phyloP scores from a whole-genome alignment of 2,888 invertebrate genomes.

The Pimpla rufipes region DNA sequence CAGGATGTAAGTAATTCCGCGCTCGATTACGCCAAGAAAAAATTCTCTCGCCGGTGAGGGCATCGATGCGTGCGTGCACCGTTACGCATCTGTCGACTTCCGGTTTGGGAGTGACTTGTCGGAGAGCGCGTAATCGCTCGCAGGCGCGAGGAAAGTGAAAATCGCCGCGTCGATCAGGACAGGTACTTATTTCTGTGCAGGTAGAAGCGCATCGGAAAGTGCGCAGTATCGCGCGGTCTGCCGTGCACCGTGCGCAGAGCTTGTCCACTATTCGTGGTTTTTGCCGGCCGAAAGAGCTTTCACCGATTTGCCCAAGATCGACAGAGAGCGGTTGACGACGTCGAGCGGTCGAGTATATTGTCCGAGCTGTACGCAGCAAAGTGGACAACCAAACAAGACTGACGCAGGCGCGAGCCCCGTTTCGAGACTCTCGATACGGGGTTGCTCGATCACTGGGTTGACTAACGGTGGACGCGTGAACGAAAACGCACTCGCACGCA shows the following conservation, averaged over 20 bases:
- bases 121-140: conserved; percentile 48
- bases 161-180: conserved; percentile 71
- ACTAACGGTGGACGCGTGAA: conserved; percentile 75
- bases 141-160: conserved; percentile 77
- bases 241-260: neutral
- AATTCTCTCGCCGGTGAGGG: conserved; percentile 30
- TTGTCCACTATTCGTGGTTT: conserved; percentile 71
- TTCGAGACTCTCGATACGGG: conserved; percentile 65
- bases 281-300: conserved; percentile 39
- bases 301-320: conserved; percentile 40
- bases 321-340: conserved; percentile 7
- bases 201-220: conserved; percentile 57
- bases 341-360: conserved; percentile 14
- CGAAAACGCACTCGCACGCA: conserved; percentile 64
- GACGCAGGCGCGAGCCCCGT: conserved; percentile 37
- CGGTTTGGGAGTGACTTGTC: conserved; percentile 48
- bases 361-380: neutral
- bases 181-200: conserved; percentile 70
- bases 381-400: conserved; percentile 22
- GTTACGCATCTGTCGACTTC: conserved; percentile 64
- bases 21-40: conserved; percentile 10
- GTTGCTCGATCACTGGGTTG: conserved; percentile 74
- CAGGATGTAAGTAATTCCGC: neutral
- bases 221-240: conserved; percentile 2
- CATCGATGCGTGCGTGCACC: conserved; percentile 48